Evolutionary conservation across 2,888 invertebrate species (phyloP).

Genomic region (Ochropacha duplaris): DNA sequence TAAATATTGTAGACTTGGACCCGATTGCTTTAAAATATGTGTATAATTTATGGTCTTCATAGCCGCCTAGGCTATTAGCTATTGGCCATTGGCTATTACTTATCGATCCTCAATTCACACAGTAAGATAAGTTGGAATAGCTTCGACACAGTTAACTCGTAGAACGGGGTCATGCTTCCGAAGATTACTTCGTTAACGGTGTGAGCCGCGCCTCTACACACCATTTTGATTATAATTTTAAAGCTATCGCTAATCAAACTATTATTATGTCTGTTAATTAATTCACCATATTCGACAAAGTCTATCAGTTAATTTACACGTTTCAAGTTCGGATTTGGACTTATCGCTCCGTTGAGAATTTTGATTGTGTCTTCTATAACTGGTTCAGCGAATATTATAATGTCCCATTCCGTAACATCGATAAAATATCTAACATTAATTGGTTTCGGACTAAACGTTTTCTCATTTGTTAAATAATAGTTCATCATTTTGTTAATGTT

Average conservation of each 20-base stretch:
- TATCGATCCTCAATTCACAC: slow-evolving; percentile 4
- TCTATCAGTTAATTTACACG: neutral
- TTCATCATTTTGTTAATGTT: neutral
- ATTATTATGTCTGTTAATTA: slow-evolving; percentile 2
- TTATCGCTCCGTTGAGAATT: neutral
- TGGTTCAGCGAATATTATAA: neutral
- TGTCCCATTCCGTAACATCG: neutral
- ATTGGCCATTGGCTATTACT: slow-evolving; percentile 1
- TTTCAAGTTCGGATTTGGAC: neutral
- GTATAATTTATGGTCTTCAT: slow-evolving; percentile 1
- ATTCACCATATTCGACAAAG: neutral
- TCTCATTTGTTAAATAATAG: neutral
- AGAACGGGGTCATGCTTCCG: slow-evolving; percentile 15
- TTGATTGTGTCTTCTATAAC: neutral
- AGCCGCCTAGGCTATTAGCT: neutral
- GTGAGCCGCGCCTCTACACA: slow-evolving; percentile 23
- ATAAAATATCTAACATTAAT: slow-evolving; percentile 1
- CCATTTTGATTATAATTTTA: neutral
- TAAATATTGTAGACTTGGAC: neutral
- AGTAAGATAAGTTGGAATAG: neutral
- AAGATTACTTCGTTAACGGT: slow-evolving; percentile 43
- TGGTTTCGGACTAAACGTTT: neutral
- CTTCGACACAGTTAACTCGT: neutral
- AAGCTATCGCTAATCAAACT: slow-evolving; percentile 3
- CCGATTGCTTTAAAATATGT: slow-evolving; percentile 2